A percentile compares a stretch with the other conserved stretches of the same genome.
phyloP scores from a whole-genome alignment of 2,888 invertebrate genomes.

The Blomia tropicalis region DNA sequence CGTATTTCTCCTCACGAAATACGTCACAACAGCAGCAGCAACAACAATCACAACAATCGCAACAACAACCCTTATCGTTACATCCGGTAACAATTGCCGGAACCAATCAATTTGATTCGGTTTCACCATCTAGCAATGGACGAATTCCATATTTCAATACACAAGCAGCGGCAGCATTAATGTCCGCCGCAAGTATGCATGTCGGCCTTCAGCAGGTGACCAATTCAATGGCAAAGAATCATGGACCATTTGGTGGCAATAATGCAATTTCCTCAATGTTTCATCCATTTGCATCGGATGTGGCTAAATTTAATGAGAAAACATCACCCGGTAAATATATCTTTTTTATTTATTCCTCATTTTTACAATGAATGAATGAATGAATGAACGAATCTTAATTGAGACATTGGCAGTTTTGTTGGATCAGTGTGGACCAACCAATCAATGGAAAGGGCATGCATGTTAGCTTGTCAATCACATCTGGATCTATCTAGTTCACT shows the following conservation, averaged over 20 bases:
- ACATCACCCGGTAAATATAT: not conserved
- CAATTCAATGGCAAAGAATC: not conserved
- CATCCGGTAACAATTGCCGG: not conserved
- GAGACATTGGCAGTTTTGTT: no score
- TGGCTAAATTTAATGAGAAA: not conserved
- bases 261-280: constrained; percentile 11
- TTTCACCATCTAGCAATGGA: not conserved
- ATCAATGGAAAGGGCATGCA: no score
- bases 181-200: constrained; percentile 25
- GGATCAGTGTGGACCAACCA: no score
- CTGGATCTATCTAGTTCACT: no score
- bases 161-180: constrained; percentile 55
- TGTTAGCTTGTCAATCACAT: constrained; percentile 23
- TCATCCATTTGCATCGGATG: constrained; percentile 3
- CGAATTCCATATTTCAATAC: constrained; percentile 57
- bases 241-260: not conserved
- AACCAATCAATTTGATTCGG: not conserved
- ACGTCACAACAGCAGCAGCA: not conserved
- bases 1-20: not conserved
- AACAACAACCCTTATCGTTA: not conserved
- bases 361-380: no score
- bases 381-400: no score
- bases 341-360: no score
- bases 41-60: not conserved
- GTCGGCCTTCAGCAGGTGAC: constrained; percentile 15